Evolutionary conservation across 2,113 vertebrate genomes (phyloP).

Genomic region (Tympanuchus pallidicinctus): DNA sequence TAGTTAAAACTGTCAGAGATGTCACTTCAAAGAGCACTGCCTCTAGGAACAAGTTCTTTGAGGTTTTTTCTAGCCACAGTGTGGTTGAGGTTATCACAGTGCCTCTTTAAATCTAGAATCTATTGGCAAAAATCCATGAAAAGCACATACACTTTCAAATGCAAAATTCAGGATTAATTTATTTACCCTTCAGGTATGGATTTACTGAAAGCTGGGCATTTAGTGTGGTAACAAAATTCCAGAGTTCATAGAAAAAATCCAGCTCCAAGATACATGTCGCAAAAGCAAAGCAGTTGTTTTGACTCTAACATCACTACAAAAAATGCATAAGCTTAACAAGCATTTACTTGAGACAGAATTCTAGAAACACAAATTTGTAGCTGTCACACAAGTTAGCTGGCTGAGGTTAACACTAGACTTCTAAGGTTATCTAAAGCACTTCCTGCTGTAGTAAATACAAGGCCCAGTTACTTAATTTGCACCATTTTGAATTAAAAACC

Average conservation of each 20-base stretch:
- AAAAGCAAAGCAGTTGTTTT: slow-evolving; percentile 14
- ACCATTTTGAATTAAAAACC: not conserved
- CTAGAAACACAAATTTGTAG: slow-evolving; percentile 3
- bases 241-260: slow-evolving; percentile 13
- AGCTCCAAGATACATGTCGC: not conserved
- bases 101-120: slow-evolving; percentile 46
- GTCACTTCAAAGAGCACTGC: slow-evolving; percentile 42
- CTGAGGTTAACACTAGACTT: not conserved
- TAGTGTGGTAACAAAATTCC: not conserved
- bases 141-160: slow-evolving; percentile 14
- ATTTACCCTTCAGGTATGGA: slow-evolving; percentile 1
- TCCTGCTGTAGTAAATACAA: not conserved
- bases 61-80: slow-evolving; percentile 32
- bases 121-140: slow-evolving; percentile 33
- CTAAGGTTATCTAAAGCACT: not conserved
- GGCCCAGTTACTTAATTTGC: not conserved
- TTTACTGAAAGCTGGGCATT: slow-evolving; percentile 45
- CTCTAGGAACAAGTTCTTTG: slow-evolving; percentile 39
- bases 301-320: not conserved
- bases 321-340: not conserved
- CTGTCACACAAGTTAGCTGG: not conserved
- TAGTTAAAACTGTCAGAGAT: slow-evolving; percentile 26
- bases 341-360: not conserved
- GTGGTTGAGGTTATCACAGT: slow-evolving; percentile 46
- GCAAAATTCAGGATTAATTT: not conserved